These are phyloP conservation scores for Paedocypris sp. DNA, from an alignment of 2,113 vertebrate species.

Conservation along the genomic window DNA sequence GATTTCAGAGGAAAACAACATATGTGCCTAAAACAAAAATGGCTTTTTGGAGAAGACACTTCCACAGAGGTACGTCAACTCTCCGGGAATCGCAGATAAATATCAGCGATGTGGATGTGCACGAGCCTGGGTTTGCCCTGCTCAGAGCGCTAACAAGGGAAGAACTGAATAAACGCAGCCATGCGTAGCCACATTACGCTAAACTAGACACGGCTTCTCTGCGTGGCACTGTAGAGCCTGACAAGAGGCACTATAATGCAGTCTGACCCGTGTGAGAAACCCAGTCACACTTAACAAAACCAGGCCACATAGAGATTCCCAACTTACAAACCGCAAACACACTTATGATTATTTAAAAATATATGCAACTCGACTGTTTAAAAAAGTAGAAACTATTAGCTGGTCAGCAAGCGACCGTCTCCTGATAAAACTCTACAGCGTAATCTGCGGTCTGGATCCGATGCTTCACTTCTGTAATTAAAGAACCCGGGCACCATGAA, in stretches of 20 bases:
- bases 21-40: too few relatives aligned
- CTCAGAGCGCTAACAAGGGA: not conserved
- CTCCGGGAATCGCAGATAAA: too few relatives aligned
- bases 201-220: slow-evolving; percentile 26
- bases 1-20: too few relatives aligned
- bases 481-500: slow-evolving; percentile 7
- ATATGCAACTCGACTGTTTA: not conserved
- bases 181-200: slow-evolving; percentile 22
- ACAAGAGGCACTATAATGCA: slow-evolving; percentile 46
- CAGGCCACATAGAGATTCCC: slow-evolving; percentile 54
- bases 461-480: slow-evolving; percentile 22
- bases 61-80: too few relatives aligned
- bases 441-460: slow-evolving; percentile 7
- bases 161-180: not conserved
- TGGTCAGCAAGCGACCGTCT: not conserved
- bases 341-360: slow-evolving; percentile 1
- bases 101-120: too few relatives aligned
- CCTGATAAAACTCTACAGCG: slow-evolving; percentile 9
- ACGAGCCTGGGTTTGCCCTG: not conserved
- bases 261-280: slow-evolving; percentile 32
- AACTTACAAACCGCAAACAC: not conserved
- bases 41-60: too few relatives aligned
- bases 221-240: slow-evolving; percentile 31
- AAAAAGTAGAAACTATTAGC: slow-evolving; percentile 1
- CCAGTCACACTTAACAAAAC: slow-evolving; percentile 54